phyloP scores from a whole-genome alignment of 2,113 vertebrate species.

The Crocuta crocuta region DNA sequence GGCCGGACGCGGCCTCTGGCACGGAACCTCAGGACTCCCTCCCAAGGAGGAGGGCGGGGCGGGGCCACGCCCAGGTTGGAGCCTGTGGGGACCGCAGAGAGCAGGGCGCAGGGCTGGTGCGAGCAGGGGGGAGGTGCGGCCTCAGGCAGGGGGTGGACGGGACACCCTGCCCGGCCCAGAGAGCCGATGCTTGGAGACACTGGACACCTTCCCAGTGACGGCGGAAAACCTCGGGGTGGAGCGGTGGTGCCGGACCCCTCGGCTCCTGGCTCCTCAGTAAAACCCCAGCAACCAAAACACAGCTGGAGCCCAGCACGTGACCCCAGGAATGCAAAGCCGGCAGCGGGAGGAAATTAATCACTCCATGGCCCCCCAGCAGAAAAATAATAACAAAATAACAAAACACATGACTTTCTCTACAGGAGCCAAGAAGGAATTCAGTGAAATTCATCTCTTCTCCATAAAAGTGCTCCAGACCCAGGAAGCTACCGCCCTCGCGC shows the following conservation, averaged over 20 bases:
- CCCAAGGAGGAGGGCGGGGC: neutral
- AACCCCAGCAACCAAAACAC: neutral
- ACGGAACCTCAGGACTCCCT: neutral
- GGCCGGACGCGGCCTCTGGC: neutral
- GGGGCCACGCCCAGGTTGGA: neutral
- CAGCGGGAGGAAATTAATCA: neutral
- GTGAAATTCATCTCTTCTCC: neutral
- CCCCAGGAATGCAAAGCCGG: neutral
- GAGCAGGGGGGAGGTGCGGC: too few species aligned
- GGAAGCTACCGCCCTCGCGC: accelerated
- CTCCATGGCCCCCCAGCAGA: neutral
- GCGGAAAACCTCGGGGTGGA: neutral
- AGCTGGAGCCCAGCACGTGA: neutral
- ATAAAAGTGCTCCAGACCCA: accelerated
- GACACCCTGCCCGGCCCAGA: neutral
- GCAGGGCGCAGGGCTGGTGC: accelerated
- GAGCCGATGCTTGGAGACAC: neutral
- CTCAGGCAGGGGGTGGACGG: neutral
- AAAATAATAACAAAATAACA: neutral
- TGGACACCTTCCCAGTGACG: neutral
- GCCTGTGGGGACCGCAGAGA: neutral
- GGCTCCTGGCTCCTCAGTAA: neutral
- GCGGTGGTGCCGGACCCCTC: neutral
- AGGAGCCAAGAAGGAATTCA: neutral
- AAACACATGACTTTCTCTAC: neutral